These are phyloP conservation scores for Vanessa cardui DNA, from an alignment of 2,888 invertebrate genomes.

Conservation along the genomic window DNA sequence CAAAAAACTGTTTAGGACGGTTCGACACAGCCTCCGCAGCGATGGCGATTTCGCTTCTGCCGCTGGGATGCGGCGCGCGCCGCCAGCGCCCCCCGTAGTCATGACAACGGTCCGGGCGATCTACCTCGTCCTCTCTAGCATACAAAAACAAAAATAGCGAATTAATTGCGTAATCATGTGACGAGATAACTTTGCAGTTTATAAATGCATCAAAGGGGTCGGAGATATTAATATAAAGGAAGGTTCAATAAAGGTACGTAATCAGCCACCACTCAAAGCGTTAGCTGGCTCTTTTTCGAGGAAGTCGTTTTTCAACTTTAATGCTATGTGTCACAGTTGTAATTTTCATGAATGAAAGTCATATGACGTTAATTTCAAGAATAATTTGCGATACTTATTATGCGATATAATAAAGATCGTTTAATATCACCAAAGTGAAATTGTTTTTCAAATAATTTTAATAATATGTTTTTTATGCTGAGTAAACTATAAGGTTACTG, in stretches of 20 bases:
- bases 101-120: slow-evolving; percentile 76
- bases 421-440: no score
- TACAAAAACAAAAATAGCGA: slow-evolving; percentile 80
- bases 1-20: slow-evolving; percentile 58
- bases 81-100: slow-evolving; percentile 72
- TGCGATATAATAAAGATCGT: no score
- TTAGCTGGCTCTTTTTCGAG: neutral
- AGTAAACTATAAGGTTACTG: no score
- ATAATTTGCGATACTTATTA: no score
- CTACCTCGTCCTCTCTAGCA: slow-evolving; percentile 66
- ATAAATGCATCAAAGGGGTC: slow-evolving; percentile 58
- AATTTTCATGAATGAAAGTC: no score
- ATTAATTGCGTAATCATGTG: slow-evolving; percentile 78
- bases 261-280: neutral
- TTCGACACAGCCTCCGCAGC: slow-evolving; percentile 66
- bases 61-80: slow-evolving; percentile 76
- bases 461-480: no score
- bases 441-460: no score
- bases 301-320: neutral
- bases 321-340: no score
- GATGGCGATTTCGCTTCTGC: slow-evolving; percentile 72
- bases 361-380: no score
- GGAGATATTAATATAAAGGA: slow-evolving; percentile 15
- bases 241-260: neutral
- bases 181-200: slow-evolving; percentile 57